A percentile compares a stretch with the other conserved stretches of the same genome.
Evolutionary conservation across 2,888 invertebrate genomes (phyloP).

Genomic region (Myathropa florea): DNA sequence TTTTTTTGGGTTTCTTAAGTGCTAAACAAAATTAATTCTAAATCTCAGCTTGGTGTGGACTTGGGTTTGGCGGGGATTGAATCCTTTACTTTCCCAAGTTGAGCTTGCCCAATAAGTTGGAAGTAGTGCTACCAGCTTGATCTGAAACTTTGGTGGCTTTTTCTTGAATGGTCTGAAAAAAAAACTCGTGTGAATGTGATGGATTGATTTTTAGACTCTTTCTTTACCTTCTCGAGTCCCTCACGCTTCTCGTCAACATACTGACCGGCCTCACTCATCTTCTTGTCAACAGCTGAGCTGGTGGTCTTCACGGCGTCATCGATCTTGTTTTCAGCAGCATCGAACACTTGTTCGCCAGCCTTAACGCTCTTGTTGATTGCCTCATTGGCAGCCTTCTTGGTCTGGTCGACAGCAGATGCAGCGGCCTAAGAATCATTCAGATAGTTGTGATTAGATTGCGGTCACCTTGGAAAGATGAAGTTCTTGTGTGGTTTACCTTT

Average conservation of each 20-base stretch:
- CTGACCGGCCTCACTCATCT: conserved; percentile 85
- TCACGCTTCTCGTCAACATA: conserved; percentile 84
- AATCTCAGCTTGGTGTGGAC: conserved; percentile 41
- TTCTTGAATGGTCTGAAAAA: conserved; percentile 77
- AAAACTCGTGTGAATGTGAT: not conserved
- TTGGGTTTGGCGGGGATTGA: not conserved
- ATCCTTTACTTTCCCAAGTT: conserved; percentile 74
- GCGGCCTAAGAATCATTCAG: conserved; percentile 75
- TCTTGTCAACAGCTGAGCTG: conserved; percentile 83
- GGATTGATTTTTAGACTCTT: not conserved
- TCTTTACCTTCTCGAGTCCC: conserved; percentile 76
- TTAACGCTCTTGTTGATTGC: conserved; percentile 81
- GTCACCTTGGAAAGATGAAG: not conserved
- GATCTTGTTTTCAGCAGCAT: conserved; percentile 81
- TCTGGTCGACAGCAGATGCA: conserved; percentile 80
- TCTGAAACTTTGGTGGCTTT: conserved; percentile 77
- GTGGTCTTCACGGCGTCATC: conserved; percentile 84
- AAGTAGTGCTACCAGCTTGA: conserved; percentile 77
- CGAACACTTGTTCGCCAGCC: conserved; percentile 81
- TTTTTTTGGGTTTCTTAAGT: conserved; percentile 39
- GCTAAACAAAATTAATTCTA: conserved; percentile 59
- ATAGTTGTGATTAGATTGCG: too few species aligned
- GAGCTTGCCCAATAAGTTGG: conserved; percentile 79
- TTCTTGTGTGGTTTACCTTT: conserved; percentile 59
- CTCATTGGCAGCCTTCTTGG: conserved; percentile 81